These are phyloP conservation scores for Leptopilina myrica DNA, from an alignment of 2,888 invertebrate genomes.

Conservation along the genomic window DNA sequence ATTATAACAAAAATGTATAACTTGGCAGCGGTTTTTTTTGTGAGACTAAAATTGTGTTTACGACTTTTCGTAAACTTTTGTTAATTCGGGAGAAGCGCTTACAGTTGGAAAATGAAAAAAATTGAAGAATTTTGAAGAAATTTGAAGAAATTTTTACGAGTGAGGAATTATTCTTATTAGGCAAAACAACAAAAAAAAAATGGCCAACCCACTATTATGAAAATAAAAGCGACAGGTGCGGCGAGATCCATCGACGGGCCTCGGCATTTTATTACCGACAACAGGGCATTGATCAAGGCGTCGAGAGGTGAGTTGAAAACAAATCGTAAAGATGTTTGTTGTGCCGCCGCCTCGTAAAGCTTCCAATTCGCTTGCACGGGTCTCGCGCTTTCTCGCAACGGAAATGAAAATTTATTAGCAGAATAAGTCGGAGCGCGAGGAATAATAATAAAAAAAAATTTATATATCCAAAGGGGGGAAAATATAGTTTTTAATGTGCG, in stretches of 20 bases:
- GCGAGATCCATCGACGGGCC: slow-evolving; percentile 38
- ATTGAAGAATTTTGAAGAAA: no score
- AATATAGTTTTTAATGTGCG: neutral
- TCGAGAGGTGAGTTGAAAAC: slow-evolving; percentile 59
- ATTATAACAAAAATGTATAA: no score
- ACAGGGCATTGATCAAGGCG: slow-evolving; percentile 62
- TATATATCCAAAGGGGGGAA: neutral
- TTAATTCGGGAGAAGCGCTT: no score
- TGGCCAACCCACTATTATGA: slow-evolving; percentile 33
- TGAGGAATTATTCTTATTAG: neutral
- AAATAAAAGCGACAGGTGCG: slow-evolving; percentile 58
- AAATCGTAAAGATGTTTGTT: slow-evolving; percentile 70
- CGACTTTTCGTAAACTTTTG: no score
- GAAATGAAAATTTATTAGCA: slow-evolving; percentile 63
- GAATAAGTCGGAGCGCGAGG: slow-evolving; percentile 31
- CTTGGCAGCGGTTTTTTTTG: no score
- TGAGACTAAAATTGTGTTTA: no score
- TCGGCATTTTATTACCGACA: slow-evolving; percentile 64
- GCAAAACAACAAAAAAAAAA: slow-evolving; percentile 4
- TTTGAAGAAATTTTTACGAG: no score
- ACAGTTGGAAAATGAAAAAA: no score
- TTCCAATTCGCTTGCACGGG: slow-evolving; percentile 43
- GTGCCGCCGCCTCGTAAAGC: slow-evolving; percentile 59
- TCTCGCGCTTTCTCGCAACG: slow-evolving; percentile 44
- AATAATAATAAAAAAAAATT: slow-evolving; percentile 40